Conservation (phyloP, 2,113 vertebrate genomes). For the Sinocyclocheilus anshuiensis region DNA sequence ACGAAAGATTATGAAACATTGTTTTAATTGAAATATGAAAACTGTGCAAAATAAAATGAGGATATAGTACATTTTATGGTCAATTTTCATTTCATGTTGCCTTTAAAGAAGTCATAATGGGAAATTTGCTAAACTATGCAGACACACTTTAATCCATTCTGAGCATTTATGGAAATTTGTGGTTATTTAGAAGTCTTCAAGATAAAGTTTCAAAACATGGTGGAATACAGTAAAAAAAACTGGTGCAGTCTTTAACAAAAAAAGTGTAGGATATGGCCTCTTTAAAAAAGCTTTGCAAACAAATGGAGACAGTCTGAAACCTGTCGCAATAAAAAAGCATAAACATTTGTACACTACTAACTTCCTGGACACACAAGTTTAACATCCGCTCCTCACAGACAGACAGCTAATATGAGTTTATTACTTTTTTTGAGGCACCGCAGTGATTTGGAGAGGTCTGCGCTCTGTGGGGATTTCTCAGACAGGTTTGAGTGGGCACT, state of each 20-base stretch:
- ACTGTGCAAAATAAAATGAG: not conserved
- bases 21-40: not conserved
- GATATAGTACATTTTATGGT: not conserved
- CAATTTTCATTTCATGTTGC: not conserved
- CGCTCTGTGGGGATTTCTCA: slow-evolving; percentile 19
- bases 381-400: slow-evolving; percentile 16
- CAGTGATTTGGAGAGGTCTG: slow-evolving; percentile 7
- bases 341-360: slow-evolving; percentile 11
- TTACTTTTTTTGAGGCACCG: slow-evolving; percentile 5
- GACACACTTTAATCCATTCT: not conserved
- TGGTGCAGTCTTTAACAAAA: not conserved
- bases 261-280: not conserved
- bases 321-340: not conserved
- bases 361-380: not conserved
- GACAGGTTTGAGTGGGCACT: slow-evolving; percentile 11
- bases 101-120: not conserved
- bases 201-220: not conserved
- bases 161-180: not conserved
- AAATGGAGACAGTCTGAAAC: not conserved
- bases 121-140: not conserved
- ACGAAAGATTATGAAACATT: not conserved
- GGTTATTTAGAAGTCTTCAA: not conserved
- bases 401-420: slow-evolving; percentile 15
- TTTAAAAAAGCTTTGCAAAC: slow-evolving; percentile 11
- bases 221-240: not conserved